Percentiles rank a stretch among this genome's conserved stretches.
These are phyloP conservation scores for Drosophila formosana DNA, from an alignment of 2,888 invertebrate genomes.

Conservation along the genomic window DNA sequence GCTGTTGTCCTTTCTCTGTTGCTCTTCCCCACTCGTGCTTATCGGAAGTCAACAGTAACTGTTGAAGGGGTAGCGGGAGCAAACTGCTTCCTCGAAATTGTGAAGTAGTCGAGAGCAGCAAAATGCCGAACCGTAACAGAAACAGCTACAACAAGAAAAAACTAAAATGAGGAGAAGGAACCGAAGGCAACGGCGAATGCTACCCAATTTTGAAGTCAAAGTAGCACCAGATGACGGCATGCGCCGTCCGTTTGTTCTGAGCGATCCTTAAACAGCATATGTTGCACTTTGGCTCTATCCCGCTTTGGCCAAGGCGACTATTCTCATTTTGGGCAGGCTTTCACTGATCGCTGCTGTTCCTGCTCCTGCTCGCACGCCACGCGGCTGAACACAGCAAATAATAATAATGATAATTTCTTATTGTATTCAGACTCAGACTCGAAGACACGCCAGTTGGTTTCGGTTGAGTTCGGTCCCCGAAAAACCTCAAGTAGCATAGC, in stretches of 20 bases:
- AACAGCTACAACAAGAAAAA: conserved; percentile 57
- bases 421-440: conserved; percentile 51
- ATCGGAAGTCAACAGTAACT: conserved; percentile 77
- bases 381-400: conserved; percentile 58
- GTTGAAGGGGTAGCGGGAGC: conserved; percentile 54
- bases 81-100: conserved; percentile 70
- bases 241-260: conserved; percentile 80
- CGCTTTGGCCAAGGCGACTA: conserved; percentile 44
- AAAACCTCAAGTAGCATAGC: conserved; percentile 35
- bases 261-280: conserved; percentile 78
- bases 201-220: conserved; percentile 83
- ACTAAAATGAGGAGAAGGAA: conserved; percentile 27
- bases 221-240: conserved; percentile 84
- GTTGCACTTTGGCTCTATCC: conserved; percentile 76
- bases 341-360: conserved; percentile 35
- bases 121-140: conserved; percentile 60
- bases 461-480: conserved; percentile 22
- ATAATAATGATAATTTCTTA: conserved; percentile 77
- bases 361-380: conserved; percentile 65
- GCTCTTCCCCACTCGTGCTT: conserved; percentile 68
- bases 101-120: conserved; percentile 36
- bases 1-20: conserved; percentile 40
- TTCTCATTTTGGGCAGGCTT: conserved; percentile 67
- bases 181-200: conserved; percentile 64
- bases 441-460: conserved; percentile 55